Evolutionary conservation across 2,888 invertebrate genomes (phyloP).

Genomic region (Meteorus colon): DNA sequence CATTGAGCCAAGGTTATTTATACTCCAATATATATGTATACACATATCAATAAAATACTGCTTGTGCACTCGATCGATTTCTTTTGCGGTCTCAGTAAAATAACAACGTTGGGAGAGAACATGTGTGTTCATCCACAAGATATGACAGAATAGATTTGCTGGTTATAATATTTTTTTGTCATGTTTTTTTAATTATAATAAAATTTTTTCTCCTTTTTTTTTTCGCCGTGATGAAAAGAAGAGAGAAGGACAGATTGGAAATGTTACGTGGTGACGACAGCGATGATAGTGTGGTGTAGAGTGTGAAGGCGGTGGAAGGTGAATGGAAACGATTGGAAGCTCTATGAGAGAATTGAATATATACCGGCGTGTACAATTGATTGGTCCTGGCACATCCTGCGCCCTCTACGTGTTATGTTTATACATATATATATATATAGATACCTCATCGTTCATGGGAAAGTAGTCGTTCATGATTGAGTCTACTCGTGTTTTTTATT

Average conservation of each 20-base stretch:
- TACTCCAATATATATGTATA: slow-evolving; percentile 12
- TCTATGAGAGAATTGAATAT: slow-evolving; percentile 58
- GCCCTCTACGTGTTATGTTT: slow-evolving; percentile 55
- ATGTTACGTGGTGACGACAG: slow-evolving; percentile 20
- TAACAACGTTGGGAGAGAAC: slow-evolving; percentile 13
- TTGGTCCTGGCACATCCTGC: slow-evolving; percentile 72
- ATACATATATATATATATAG: not conserved
- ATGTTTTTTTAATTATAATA: not conserved
- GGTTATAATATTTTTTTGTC: not conserved
- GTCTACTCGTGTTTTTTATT: slow-evolving; percentile 51
- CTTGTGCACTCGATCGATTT: slow-evolving; percentile 16
- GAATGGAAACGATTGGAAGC: slow-evolving; percentile 45
- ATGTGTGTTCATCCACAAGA: not conserved
- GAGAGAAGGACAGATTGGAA: slow-evolving; percentile 41
- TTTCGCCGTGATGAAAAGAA: slow-evolving; percentile 29
- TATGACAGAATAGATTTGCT: not conserved
- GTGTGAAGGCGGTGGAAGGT: not conserved
- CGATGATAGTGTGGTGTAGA: not conserved
- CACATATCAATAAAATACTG: slow-evolving; percentile 6
- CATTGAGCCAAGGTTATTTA: slow-evolving; percentile 35
- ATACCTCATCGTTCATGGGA: slow-evolving; percentile 64
- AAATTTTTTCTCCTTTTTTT: not conserved
- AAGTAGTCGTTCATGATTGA: slow-evolving; percentile 65
- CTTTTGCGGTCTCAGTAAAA: slow-evolving; percentile 28
- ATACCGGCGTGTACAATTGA: slow-evolving; percentile 71